Base-by-base conservation (phyloP, 2,113 vertebrate genomes). In the Madoqua kirkii region DNA sequence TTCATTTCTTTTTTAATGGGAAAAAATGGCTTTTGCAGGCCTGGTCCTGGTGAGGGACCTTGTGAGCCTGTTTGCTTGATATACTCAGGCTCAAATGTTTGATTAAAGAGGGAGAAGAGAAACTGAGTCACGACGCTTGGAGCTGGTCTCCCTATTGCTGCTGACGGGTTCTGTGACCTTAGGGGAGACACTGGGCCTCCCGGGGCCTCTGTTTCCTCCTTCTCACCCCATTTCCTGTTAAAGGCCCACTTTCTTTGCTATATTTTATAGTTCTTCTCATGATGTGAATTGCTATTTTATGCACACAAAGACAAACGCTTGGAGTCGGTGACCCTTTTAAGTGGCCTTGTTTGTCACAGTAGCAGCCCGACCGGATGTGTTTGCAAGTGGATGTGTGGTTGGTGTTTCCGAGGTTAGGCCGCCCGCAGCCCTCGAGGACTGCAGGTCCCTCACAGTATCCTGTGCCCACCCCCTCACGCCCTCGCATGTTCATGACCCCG, bases 21-120 rank as follows among this genome's bases (percentile, higher is more conserved):
- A 23, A 29, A 52, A 78, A 95, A 95, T 84, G 79, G 87, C 81
- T 93, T 95, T 96, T 87, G 83, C 54, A 90, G 81, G 50, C 82
- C 67, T 45, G 19, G 92, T 81, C 79, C 74, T 52, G 7, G 12
- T 12, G 48, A 89, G 79, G 62, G 40, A 8, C 57, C 79, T 93
- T 29, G 0, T 7, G 45, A 45, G 62, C 76, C 82, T 54, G 1
- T 50, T 36, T 10, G 55, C 31, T 45, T 81, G 54, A n/a, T 36
- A 59, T 25, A 10, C 36, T 50, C 52, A 19, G 48, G 27, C 16
- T 85, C 86, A 81, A 29, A 6, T 25, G 0, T 25, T 10, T 3
- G 78, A 89, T 67, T 92, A 45, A 31, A 64, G 52, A 90, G n/a
- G n/a, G 14, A 13, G 78, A 83, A 31, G 62, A 92, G 84, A 94